Percentiles rank a stretch among this genome's conserved stretches.
Conservation (phyloP, 1,140 invertebrate genomes). For the Tribolium castaneum region DNA sequence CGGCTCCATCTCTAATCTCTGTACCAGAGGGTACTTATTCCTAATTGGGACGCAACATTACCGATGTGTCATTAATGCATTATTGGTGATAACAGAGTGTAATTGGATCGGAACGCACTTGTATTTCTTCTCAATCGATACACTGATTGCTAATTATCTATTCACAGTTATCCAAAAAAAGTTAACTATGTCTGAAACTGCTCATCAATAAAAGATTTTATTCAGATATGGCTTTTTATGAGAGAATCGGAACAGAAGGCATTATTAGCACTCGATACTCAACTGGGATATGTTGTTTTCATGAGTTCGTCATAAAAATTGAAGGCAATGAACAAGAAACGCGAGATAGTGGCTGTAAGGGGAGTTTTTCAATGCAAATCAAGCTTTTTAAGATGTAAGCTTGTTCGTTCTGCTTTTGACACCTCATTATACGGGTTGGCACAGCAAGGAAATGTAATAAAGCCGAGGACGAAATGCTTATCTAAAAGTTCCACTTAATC, state of each 20-base stretch:
- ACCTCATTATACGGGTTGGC: constrained; percentile 15
- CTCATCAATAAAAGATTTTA: constrained; percentile 23
- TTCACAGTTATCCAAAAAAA: neutral
- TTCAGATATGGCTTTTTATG: neutral
- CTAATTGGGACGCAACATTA: constrained; percentile 13
- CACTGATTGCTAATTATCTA: neutral
- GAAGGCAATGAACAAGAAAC: constrained; percentile 8
- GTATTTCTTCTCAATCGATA: neutral
- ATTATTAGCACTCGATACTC: constrained; percentile 12
- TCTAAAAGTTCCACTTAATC: constrained; percentile 22
- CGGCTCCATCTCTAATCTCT: constrained; percentile 15
- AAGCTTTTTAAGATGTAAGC: constrained; percentile 7
- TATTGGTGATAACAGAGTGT: neutral
- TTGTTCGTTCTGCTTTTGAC: constrained; percentile 7
- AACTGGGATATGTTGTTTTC: constrained; percentile 17
- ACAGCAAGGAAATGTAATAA: constrained; percentile 17
- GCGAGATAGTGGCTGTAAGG: neutral
- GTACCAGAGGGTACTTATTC: neutral
- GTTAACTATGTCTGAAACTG: too few relatives aligned
- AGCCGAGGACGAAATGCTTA: constrained; percentile 6
- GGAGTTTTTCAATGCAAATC: constrained; percentile 16
- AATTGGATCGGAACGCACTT: neutral
- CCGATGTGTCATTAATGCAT: neutral
- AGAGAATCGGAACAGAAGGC: neutral
- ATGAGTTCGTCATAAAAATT: constrained; percentile 17